Conservation (phyloP, 2,888 invertebrate genomes). For the Ormyrus nitidulus region DNA sequence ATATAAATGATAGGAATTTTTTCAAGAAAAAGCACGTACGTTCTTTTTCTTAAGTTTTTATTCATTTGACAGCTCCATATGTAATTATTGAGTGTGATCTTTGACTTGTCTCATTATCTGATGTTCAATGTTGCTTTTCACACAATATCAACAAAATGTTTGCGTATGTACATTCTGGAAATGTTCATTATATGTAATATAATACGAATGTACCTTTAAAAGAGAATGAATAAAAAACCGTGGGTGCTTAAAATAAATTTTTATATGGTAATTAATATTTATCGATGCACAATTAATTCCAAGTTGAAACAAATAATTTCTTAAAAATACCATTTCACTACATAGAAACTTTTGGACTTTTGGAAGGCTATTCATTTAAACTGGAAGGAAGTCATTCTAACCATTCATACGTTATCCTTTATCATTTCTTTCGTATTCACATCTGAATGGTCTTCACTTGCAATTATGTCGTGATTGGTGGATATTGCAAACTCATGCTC, state of each 20-base stretch:
- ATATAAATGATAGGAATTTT: conserved; percentile 10
- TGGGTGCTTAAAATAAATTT: conserved; percentile 34
- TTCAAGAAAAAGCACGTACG: background rate
- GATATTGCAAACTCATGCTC: too few relatives aligned
- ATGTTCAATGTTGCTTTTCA: conserved; percentile 36
- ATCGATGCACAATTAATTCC: too few relatives aligned
- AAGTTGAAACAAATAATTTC: too few relatives aligned
- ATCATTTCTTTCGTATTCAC: too few relatives aligned
- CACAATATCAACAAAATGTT: conserved; percentile 11
- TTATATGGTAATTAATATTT: background rate
- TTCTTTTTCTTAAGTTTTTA: conserved; percentile 33
- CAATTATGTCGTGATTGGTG: too few relatives aligned
- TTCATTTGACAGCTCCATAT: conserved; percentile 23
- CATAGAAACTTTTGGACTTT: too few relatives aligned
- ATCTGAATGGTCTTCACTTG: too few relatives aligned
- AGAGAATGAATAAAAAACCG: conserved; percentile 45
- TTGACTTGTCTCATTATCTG: conserved; percentile 9
- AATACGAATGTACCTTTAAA: conserved; percentile 35
- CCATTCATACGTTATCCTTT: too few relatives aligned
- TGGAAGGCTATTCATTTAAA: too few relatives aligned
- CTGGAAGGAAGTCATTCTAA: too few relatives aligned
- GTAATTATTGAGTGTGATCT: conserved; percentile 36
- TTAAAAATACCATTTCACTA: too few relatives aligned
- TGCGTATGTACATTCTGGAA: conserved; percentile 46
- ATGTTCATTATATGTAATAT: conserved; percentile 46